phyloP scores from a whole-genome alignment of 2,797 vertebrate genomes.

The Philypnodon macrostomus region DNA sequence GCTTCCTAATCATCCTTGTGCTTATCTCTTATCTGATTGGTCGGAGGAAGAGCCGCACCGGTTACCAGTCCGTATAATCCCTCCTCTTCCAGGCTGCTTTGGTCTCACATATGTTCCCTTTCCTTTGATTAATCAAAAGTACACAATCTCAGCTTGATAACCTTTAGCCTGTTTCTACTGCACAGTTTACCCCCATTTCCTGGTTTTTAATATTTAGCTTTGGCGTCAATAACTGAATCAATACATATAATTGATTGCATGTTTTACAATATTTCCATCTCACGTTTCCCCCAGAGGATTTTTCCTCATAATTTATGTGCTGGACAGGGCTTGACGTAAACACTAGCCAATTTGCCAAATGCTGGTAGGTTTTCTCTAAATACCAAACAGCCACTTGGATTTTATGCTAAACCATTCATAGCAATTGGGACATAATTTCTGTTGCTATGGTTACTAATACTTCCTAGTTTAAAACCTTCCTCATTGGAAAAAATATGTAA shows the following conservation, averaged over 20 bases:
- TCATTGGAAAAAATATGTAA: no score
- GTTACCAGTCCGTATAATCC: slow-evolving; percentile 93
- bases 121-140: slow-evolving; percentile 26
- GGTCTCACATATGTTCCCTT: slow-evolving; percentile 22
- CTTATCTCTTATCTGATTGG: slow-evolving; percentile 96
- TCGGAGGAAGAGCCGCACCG: slow-evolving; percentile 92
- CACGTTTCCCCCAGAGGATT: no score
- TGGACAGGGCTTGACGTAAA: no score
- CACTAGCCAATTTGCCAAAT: no score
- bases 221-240: slow-evolving; percentile 52
- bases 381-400: no score
- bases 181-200: slow-evolving; percentile 24
- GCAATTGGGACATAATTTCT: no score
- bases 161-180: slow-evolving; percentile 32
- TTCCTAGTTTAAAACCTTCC: no score
- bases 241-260: slow-evolving; percentile 68
- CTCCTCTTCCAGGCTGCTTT: slow-evolving; percentile 23
- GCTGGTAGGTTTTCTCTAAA: no score
- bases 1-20: slow-evolving; percentile 95
- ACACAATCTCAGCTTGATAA: slow-evolving; percentile 23
- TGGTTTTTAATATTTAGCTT: slow-evolving; percentile 26
- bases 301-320: no score
- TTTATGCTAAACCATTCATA: no score
- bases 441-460: no score
- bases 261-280: slow-evolving; percentile 51